Base-by-base conservation (phyloP, 2,888 invertebrate genomes). In the Phengaris arion region DNA sequence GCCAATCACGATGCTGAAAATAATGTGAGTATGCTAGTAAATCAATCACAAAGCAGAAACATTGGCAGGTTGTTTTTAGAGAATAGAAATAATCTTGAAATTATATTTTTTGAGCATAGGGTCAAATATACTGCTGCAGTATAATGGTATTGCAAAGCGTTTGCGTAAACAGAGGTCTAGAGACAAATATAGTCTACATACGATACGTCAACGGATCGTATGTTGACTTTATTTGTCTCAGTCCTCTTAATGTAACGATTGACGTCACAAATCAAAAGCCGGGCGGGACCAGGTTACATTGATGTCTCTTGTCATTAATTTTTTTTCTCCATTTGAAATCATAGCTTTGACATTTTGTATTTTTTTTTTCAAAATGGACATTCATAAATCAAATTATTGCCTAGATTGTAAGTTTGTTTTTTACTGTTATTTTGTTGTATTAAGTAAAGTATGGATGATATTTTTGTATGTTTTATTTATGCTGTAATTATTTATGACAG, bases 351-450 rank as follows among this genome's bases (percentile, higher is more conserved):
- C 64, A 45, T 64, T 64, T 64, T 64, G 64, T 64, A 64, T 64
- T 64, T 64, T 64, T 64, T 64, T 64, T 64, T 64, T 64, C 35
- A 45, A 64, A 64, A 35, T 13, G 35, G 35, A 72, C 51, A 51
- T 70, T 72, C 35, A 54, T 54, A 72, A 72, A 54, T 72, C 22
- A 72, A 72, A 72, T 74, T 68, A 76, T 74, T 72, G 52, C 45
- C 70, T 70, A 69, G 57, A 73, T 75, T 48, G 35, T 74, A 72
- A 72, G 72, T 54, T 72, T 72, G 72, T 76, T 74, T 74, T 74
- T 57, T 76, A 74, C 55, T 76, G 73, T 76, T 74, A 64, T 76
- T 74, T 76, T 72, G 72, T 72, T 72, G 52, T 72, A 54, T 72
- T 72, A 72, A 72, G 72, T 72, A 72, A 72, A 72, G 72, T 72